Conservation (phyloP, 1,140 invertebrate species). For the Chelonus insularis region DNA sequence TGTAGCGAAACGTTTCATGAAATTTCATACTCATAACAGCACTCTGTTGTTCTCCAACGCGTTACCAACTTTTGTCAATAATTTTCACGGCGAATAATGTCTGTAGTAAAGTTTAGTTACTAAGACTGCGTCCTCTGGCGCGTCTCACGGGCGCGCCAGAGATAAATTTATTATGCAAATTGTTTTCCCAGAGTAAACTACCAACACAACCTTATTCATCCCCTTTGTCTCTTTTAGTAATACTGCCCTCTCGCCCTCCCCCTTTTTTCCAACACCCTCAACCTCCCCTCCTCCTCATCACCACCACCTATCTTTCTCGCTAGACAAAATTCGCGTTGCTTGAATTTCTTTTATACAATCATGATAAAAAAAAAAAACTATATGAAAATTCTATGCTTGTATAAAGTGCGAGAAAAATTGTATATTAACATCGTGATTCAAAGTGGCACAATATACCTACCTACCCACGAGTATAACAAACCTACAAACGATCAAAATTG, state of each 20-base stretch:
- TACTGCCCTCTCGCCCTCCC: neutral
- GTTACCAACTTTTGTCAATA: slow-evolving; percentile 24
- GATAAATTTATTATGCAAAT: slow-evolving; percentile 32
- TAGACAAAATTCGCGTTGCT: slow-evolving; percentile 6
- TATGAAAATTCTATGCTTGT: slow-evolving; percentile 12
- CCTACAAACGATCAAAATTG: neutral
- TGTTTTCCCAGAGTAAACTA: slow-evolving; percentile 21
- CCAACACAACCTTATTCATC: neutral
- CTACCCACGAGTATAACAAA: neutral
- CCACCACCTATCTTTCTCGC: neutral
- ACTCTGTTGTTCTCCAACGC: slow-evolving; percentile 7
- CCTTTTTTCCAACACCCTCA: neutral
- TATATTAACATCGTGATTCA: slow-evolving; percentile 6
- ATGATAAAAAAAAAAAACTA: slow-evolving; percentile 14
- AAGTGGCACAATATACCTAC: neutral
- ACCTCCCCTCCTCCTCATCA: neutral
- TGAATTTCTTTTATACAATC: slow-evolving; percentile 26
- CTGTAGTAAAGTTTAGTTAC: slow-evolving; percentile 20
- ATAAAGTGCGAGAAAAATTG: slow-evolving; percentile 19
- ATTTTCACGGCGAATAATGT: slow-evolving; percentile 27
- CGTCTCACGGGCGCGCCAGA: slow-evolving; percentile 21
- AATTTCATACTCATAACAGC: slow-evolving; percentile 2
- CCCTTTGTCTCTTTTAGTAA: neutral
- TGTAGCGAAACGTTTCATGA: neutral
- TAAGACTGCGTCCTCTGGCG: neutral